Conservation (phyloP, 1,140 invertebrate species). For the Melanaphis sacchari region DNA sequence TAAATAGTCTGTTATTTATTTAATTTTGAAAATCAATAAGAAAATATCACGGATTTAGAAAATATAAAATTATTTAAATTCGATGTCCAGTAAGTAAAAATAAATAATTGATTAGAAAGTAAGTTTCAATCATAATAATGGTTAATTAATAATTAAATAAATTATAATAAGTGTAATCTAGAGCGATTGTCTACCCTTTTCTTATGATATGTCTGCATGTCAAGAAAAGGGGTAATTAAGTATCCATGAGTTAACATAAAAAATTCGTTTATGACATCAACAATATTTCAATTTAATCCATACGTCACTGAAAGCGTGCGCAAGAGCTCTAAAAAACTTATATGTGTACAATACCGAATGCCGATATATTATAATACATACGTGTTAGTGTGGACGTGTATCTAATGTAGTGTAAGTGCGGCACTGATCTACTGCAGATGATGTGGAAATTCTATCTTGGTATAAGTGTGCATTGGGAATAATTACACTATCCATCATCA, state of each 20-base stretch:
- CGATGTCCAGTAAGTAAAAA: no score
- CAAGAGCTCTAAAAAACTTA: background rate
- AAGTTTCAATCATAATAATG: background rate
- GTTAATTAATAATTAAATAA: background rate
- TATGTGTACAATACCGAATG: background rate
- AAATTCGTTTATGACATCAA: background rate
- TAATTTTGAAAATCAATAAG: no score
- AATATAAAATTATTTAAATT: no score
- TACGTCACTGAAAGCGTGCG: background rate
- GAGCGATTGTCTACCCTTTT: background rate
- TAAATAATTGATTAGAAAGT: background rate
- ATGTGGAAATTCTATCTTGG: background rate
- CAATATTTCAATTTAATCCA: background rate
- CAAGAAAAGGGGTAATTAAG: background rate
- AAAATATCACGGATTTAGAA: no score
- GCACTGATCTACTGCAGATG: background rate
- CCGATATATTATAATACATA: no score
- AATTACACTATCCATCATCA: background rate
- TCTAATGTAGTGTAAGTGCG: background rate
- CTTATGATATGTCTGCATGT: background rate
- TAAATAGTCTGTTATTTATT: no score
- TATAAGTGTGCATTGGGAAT: background rate
- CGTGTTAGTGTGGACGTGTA: background rate
- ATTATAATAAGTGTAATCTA: background rate
- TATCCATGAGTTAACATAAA: background rate